These are phyloP conservation scores for Listrodromus nycthemerus DNA, from an alignment of 2,888 invertebrate genomes.

Conservation along the genomic window DNA sequence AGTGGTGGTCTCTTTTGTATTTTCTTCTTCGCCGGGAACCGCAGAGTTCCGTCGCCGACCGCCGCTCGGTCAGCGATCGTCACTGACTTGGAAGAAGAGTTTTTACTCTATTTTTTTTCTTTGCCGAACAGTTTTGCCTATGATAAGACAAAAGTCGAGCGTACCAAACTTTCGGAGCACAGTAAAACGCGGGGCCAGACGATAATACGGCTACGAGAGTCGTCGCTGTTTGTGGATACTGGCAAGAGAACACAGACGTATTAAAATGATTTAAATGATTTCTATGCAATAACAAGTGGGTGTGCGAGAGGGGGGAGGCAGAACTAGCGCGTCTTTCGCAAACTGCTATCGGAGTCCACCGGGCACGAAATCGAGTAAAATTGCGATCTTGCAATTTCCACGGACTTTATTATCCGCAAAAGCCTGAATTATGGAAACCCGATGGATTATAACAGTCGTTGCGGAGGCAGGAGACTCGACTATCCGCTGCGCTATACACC, in stretches of 20 bases:
- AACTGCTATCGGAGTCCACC: constrained; percentile 6
- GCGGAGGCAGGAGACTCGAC: constrained; percentile 2
- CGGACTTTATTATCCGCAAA: constrained; percentile 40
- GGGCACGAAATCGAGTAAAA: constrained; percentile 15
- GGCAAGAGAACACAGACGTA: neutral
- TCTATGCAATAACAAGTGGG: constrained; percentile 13
- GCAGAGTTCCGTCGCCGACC: constrained; percentile 12
- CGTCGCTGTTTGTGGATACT: neutral
- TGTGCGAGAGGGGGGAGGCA: neutral
- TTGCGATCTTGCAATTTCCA: constrained; percentile 37
- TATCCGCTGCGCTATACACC: constrained; percentile 4
- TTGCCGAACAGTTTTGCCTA: neutral
- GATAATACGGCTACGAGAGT: neutral
- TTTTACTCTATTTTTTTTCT: neutral
- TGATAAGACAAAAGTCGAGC: neutral
- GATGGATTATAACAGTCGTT: constrained; percentile 33
- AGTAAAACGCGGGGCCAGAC: neutral
- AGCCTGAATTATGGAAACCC: constrained; percentile 43
- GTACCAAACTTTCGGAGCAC: constrained; percentile 29
- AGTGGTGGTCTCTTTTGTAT: constrained; percentile 10
- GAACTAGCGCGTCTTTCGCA: neutral
- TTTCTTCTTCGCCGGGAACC: constrained; percentile 24
- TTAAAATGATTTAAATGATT: constrained; percentile 41
- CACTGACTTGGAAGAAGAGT: neutral
- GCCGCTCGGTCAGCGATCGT: neutral